phyloP scores from a whole-genome alignment of 2,888 invertebrate genomes.

The Xiphydria camelus region DNA sequence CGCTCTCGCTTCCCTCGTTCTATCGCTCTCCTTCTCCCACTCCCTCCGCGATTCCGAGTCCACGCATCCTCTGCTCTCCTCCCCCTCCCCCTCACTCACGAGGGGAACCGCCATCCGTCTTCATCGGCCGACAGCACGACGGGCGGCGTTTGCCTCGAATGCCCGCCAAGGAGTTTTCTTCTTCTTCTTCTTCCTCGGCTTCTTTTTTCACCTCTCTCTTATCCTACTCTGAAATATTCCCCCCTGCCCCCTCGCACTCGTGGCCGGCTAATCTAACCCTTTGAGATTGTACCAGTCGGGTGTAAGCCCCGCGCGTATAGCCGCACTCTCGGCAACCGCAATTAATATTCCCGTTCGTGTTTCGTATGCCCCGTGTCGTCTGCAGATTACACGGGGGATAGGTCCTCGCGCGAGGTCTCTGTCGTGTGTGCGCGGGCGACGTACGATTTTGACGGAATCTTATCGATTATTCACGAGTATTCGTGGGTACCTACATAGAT shows the following conservation, averaged over 20 bases:
- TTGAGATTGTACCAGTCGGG: conserved; percentile 38
- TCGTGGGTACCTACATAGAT: too few species aligned
- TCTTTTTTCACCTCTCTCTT: conserved; percentile 27
- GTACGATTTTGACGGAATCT: too few species aligned
- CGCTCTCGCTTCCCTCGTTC: conserved; percentile 18
- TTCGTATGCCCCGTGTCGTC: conserved; percentile 38
- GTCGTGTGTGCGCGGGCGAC: too few species aligned
- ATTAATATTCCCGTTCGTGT: conserved; percentile 50
- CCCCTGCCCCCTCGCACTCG: conserved; percentile 39
- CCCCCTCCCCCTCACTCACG: conserved; percentile 37
- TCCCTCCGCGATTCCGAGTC: conserved; percentile 31
- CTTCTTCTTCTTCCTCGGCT: conserved; percentile 34
- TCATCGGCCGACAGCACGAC: conserved; percentile 59
- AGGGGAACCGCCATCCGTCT: conserved; percentile 56
- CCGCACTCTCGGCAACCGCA: conserved; percentile 30
- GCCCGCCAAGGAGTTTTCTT: conserved; percentile 55
- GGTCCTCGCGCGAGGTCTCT: too few species aligned
- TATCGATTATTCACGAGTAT: conserved; percentile 45
- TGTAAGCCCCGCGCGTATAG: too few species aligned
- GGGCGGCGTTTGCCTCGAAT: conserved; percentile 59
- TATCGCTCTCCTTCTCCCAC: conserved; percentile 23
- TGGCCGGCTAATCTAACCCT: conserved; percentile 41
- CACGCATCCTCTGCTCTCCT: conserved; percentile 40
- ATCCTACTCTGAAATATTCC: conserved; percentile 35
- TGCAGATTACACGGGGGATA: conserved; percentile 41